phyloP scores from a whole-genome alignment of 2,113 vertebrate species.

The Rhea pennata region DNA sequence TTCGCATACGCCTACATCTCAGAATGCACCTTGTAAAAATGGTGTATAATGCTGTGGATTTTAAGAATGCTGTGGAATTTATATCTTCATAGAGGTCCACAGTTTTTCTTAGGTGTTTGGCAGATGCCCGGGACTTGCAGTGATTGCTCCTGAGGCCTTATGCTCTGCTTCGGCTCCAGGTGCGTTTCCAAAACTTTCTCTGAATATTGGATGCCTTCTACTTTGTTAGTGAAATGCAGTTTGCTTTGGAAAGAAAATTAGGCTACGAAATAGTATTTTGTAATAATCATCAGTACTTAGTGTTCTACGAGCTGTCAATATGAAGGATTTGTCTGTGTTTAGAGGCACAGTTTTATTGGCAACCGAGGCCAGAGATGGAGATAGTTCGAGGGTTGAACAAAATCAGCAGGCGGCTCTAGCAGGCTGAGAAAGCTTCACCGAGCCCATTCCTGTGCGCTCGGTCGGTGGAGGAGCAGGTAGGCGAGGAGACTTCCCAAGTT shows the following conservation, averaged over 20 bases:
- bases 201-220: not conserved
- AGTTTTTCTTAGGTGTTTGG: not conserved
- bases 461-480: not conserved
- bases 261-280: not conserved
- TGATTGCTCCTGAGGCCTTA: not conserved
- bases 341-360: not conserved
- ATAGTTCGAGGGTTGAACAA: not conserved
- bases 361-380: not conserved
- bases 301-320: not conserved
- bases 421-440: accelerated
- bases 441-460: accelerated
- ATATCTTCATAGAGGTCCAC: too few species aligned
- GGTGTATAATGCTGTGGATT: accelerated
- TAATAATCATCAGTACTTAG: not conserved
- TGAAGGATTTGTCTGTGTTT: not conserved
- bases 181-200: not conserved
- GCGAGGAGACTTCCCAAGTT: not conserved
- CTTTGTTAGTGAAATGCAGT: not conserved
- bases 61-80: not conserved
- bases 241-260: not conserved
- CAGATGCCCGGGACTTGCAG: not conserved
- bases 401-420: not conserved
- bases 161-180: not conserved
- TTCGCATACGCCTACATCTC: not conserved
- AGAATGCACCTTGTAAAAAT: not conserved